Evolutionary conservation across 2,113 vertebrate genomes (phyloP).

Genomic region (Erythrolamprus reginae): DNA sequence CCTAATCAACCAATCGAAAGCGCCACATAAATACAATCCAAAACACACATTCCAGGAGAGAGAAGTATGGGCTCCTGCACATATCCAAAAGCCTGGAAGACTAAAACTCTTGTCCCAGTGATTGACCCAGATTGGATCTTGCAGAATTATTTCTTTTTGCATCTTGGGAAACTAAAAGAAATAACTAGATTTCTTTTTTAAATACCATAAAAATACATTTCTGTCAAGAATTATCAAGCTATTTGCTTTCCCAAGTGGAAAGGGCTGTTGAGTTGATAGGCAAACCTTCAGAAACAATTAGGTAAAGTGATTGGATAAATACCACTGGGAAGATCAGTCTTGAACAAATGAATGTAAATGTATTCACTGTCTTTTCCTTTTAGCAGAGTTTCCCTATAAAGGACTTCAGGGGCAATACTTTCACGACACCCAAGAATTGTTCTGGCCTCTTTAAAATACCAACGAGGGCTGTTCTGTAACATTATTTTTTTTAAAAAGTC

Average conservation of each 20-base stretch:
- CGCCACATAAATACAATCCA: not conserved
- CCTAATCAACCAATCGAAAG: not conserved
- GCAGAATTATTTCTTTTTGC: conserved; percentile 37
- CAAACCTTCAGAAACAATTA: conserved; percentile 73
- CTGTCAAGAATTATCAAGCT: conserved; percentile 58
- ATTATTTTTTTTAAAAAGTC: conserved; percentile 54
- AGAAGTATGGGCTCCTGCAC: not conserved
- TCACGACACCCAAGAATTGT: conserved; percentile 50
- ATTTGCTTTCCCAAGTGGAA: conserved; percentile 54
- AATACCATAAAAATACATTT: conserved; percentile 53
- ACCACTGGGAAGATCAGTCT: conserved; percentile 59
- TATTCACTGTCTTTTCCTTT: conserved; percentile 68
- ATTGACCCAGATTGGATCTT: not conserved
- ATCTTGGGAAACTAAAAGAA: conserved; percentile 37
- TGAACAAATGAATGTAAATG: conserved; percentile 70
- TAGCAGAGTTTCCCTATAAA: conserved; percentile 54
- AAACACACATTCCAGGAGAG: not conserved
- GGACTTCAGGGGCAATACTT: conserved; percentile 58
- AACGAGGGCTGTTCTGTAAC: conserved; percentile 55
- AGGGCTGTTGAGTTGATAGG: conserved; percentile 64
- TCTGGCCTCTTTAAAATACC: conserved; percentile 67
- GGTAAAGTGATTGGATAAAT: conserved; percentile 48
- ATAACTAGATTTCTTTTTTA: conserved; percentile 43
- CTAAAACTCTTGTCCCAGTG: not conserved
- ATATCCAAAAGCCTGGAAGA: not conserved